Evolutionary conservation across 2,113 vertebrate species (phyloP).

Genomic region (Ranitomeya variabilis): DNA sequence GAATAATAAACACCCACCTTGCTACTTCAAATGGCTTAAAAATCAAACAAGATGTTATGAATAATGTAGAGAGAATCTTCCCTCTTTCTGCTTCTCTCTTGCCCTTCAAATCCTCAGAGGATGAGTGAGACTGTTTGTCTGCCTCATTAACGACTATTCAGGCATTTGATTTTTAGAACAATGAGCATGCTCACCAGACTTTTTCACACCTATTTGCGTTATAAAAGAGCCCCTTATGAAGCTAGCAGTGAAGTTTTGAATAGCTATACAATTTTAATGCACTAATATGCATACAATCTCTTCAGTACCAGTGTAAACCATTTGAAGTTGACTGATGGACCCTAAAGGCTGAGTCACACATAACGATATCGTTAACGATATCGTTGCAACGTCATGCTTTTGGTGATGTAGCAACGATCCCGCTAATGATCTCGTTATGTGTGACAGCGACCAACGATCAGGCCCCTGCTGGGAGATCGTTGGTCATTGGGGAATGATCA

Average conservation of each 20-base stretch:
- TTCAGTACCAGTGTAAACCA: constrained; percentile 1
- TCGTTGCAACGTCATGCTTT: too few relatives aligned
- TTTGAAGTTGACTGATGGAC: constrained; percentile 35
- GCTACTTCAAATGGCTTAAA: constrained; percentile 68
- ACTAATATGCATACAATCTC: constrained; percentile 65
- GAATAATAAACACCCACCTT: constrained; percentile 70
- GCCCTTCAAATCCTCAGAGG: constrained; percentile 82
- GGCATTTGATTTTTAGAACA: constrained; percentile 85
- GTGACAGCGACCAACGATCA: too few relatives aligned
- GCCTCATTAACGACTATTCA: constrained; percentile 84
- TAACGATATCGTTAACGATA: too few relatives aligned
- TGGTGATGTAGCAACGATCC: too few relatives aligned
- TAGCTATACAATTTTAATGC: constrained; percentile 75
- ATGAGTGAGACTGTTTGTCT: constrained; percentile 81
- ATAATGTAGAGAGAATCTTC: constrained; percentile 77
- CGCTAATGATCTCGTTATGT: too few relatives aligned
- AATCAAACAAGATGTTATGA: constrained; percentile 78
- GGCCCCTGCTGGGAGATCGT: too few relatives aligned
- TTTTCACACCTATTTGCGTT: constrained; percentile 75
- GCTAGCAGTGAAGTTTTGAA: constrained; percentile 71
- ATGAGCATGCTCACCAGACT: constrained; percentile 71
- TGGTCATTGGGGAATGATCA: too few relatives aligned
- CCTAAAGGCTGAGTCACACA: too few relatives aligned
- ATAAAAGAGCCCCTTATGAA: constrained; percentile 62
- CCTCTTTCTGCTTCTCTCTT: constrained; percentile 70